phyloP scores from a whole-genome alignment of 1,140 invertebrate genomes.

The Ectropis grisescens region DNA sequence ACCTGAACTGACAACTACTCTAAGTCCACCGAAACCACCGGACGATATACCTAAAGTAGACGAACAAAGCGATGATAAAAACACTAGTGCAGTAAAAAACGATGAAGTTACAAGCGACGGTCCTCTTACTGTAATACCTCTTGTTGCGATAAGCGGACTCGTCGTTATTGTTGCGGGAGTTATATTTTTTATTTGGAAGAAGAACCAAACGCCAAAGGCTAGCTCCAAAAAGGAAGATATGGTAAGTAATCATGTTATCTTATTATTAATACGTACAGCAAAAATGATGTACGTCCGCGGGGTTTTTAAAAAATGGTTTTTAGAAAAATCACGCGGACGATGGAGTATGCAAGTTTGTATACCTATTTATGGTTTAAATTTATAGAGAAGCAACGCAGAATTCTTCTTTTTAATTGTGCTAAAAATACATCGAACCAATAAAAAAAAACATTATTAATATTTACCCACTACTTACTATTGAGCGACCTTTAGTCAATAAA shows the following conservation, averaged over 20 bases:
- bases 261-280: too few species aligned
- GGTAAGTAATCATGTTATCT: constrained; percentile 36
- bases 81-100: constrained; percentile 19
- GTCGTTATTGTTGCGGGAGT: constrained; percentile 51
- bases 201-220: constrained; percentile 29
- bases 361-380: too few species aligned
- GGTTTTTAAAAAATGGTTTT: too few species aligned
- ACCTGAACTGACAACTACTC: constrained; percentile 14
- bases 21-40: constrained; percentile 20
- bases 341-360: too few species aligned
- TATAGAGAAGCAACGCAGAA: too few species aligned
- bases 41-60: constrained; percentile 21
- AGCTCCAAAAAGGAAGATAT: constrained; percentile 56
- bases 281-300: too few species aligned
- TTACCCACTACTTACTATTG: too few species aligned
- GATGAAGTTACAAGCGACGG: constrained; percentile 32
- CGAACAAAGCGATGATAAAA: constrained; percentile 18
- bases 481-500: too few species aligned
- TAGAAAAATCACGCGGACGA: too few species aligned
- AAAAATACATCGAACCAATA: too few species aligned
- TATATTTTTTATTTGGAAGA: constrained; percentile 52
- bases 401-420: too few species aligned
- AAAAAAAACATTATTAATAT: too few species aligned
- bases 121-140: constrained; percentile 42
- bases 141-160: constrained; percentile 44